phyloP scores from a whole-genome alignment of 2,888 invertebrate genomes.

The Rapana venosa region DNA sequence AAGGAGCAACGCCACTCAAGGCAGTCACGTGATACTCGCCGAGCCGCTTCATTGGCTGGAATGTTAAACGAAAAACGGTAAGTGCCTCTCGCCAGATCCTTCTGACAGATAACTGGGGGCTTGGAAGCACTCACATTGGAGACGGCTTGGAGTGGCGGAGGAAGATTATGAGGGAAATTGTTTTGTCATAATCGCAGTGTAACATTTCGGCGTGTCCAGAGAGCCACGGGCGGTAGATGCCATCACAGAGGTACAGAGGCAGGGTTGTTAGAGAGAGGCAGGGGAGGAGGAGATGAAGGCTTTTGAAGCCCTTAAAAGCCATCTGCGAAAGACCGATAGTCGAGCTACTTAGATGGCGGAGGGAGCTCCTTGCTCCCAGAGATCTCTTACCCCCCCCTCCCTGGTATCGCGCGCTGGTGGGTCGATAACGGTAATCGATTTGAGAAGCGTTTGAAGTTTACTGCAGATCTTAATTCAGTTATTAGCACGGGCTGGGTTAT shows the following conservation, averaged over 20 bases:
- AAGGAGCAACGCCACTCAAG: conserved; percentile 37
- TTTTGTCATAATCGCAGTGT: conserved; percentile 49
- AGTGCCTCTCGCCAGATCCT: conserved; percentile 37
- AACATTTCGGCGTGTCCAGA: conserved; percentile 41
- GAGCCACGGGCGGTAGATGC: conserved; percentile 35
- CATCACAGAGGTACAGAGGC: conserved; percentile 17
- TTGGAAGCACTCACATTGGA: conserved; percentile 7
- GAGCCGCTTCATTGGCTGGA: conserved; percentile 39
- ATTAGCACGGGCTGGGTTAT: neutral
- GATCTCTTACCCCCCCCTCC: neutral
- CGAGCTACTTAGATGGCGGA: neutral
- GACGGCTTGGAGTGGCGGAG: conserved; percentile 36
- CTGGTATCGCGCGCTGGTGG: neutral
- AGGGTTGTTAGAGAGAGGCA: conserved; percentile 37
- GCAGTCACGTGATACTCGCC: conserved; percentile 41
- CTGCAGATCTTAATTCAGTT: conserved; percentile 13
- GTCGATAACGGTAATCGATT: conserved; percentile 15
- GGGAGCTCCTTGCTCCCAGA: neutral
- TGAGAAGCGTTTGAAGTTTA: neutral
- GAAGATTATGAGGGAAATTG: conserved; percentile 48
- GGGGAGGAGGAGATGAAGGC: neutral
- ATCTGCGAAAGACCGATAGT: neutral
- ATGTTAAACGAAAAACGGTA: conserved; percentile 45
- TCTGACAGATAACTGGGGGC: conserved; percentile 40
- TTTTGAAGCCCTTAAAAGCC: conserved; percentile 37